Evolutionary conservation across 2,113 vertebrate genomes (phyloP).

Genomic region (Ceyx cyanopectus): DNA sequence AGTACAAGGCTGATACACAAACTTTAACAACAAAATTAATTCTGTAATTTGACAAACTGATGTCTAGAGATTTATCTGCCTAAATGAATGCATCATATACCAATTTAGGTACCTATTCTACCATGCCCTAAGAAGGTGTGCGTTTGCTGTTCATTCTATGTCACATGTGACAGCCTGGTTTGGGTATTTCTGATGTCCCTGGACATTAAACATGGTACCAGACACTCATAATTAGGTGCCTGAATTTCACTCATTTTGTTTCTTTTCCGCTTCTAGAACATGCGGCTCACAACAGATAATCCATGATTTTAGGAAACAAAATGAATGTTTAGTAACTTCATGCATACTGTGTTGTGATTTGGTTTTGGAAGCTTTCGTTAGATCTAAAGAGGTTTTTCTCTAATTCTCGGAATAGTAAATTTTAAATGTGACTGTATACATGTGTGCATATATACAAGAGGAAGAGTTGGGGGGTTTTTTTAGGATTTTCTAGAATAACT

Average conservation of each 20-base stretch:
- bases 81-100: not conserved
- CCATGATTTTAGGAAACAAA: not conserved
- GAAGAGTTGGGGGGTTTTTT: not conserved
- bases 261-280: not conserved
- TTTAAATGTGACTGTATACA: not conserved
- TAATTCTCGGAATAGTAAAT: not conserved
- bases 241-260: not conserved
- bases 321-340: not conserved
- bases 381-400: not conserved
- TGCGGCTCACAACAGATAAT: not conserved
- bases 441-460: not conserved
- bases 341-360: not conserved
- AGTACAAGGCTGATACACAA: not conserved
- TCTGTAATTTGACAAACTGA: not conserved
- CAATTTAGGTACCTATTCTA: not conserved
- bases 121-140: not conserved
- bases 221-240: not conserved
- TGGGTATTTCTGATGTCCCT: not conserved
- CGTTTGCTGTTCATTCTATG: not conserved
- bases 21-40: not conserved
- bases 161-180: not conserved
- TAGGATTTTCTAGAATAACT: not conserved
- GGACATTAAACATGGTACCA: not conserved
- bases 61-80: not conserved
- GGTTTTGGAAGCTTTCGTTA: conserved; percentile 15